Base-by-base conservation (phyloP, 1,140 invertebrate genomes). In the Calephelis nemesis region DNA sequence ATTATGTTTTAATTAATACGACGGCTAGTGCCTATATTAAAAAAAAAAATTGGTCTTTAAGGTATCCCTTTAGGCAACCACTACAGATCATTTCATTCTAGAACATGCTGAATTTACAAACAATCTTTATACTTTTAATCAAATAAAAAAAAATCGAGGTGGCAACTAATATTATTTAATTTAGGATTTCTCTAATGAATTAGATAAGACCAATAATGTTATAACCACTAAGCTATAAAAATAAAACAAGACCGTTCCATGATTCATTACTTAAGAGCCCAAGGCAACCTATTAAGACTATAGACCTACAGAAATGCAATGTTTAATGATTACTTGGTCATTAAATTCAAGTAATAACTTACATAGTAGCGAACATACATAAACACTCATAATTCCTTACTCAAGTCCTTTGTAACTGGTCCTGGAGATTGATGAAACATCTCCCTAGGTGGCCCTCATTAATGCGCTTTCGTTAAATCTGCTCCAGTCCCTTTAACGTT, bases 291-390 rank as follows among this genome's bases (percentile, higher is more conserved):
- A 58, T 58, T 87, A 85, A 84, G 86, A 78, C 74, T 75, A 80
- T 82, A 42, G 75, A 76, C 75, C 75, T 68, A 76, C 70, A 72
- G 77, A 84, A 80, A 87, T 79, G 75, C 74, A 84, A 77, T 81
- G 84, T 87, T 85, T 89, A 91, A 91, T 89, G 84, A 89, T 78
- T 77, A 64, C 62, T 70, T 62, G 74, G 79, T 81, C 82, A 88
- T 90, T 88, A 89, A 89, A 87, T 81, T 76, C 71, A 83, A 82
- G 87, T 78, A 83, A 84, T 91, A 89, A 87, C 75, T 85, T 82
- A 91, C 87, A 86, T 91, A 91, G 88, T 89, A 89, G 86, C 84
- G 74, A 80, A 76, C 77, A 82, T 82, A 75, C 74, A 84, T 83
- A 85, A 84, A 83, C 79, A 81, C 69, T 76, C 74, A 86, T 90